phyloP scores from a whole-genome alignment of 2,797 vertebrate genomes.

The Capromys pilorides region DNA sequence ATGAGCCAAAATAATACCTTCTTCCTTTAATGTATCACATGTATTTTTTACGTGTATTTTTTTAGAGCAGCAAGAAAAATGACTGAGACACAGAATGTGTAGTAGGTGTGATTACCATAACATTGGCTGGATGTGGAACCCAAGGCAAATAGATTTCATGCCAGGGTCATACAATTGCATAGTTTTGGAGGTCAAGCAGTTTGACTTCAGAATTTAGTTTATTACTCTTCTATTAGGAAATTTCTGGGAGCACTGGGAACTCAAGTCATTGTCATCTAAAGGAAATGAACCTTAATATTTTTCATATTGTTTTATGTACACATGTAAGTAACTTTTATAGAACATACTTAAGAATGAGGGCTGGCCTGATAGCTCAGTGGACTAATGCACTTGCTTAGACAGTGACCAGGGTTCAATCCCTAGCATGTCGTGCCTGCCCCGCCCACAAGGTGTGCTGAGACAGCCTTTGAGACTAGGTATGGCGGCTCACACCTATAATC shows the following conservation, averaged over 20 bases:
- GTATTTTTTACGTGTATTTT: background rate
- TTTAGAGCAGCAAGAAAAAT: background rate
- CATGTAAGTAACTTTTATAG: background rate
- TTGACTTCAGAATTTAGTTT: background rate
- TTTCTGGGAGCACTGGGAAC: background rate
- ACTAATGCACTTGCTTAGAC: too few species aligned
- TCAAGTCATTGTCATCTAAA: background rate
- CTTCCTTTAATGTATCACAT: background rate
- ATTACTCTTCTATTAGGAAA: background rate
- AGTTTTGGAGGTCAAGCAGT: background rate
- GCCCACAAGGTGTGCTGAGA: too few species aligned
- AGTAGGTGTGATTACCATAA: background rate
- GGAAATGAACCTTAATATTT: constrained; percentile 28
- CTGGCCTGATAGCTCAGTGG: too few species aligned
- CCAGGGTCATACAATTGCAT: background rate
- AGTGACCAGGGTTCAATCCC: too few species aligned
- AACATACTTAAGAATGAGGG: background rate
- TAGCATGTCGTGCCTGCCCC: too few species aligned
- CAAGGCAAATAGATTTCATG: background rate
- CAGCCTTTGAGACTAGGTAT: too few species aligned
- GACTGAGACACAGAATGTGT: background rate
- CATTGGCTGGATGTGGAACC: background rate
- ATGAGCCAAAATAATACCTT: background rate
- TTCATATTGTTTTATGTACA: background rate
- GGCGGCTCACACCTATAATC: too few species aligned